phyloP scores from a whole-genome alignment of 2,113 vertebrate genomes.

The Caretta caretta region DNA sequence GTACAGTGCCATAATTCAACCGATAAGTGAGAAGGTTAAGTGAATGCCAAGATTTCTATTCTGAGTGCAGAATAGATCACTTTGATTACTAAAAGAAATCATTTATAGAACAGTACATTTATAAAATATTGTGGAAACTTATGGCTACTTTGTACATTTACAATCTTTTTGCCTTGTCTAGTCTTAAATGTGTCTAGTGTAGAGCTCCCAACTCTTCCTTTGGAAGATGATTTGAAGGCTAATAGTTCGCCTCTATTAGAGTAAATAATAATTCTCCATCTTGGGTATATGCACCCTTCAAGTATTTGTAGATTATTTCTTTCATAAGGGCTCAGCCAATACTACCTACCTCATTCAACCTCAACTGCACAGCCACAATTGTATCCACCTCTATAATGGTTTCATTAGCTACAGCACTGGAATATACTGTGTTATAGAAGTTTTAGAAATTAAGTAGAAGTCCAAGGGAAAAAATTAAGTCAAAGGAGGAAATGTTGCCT shows the following conservation, averaged over 20 bases:
- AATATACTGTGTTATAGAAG: not conserved
- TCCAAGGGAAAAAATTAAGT: not conserved
- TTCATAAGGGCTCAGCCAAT: not conserved
- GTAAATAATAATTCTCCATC: not conserved
- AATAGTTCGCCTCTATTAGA: not conserved
- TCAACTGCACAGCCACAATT: not conserved
- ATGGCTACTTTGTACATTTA: not conserved
- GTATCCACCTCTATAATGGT: not conserved
- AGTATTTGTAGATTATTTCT: not conserved
- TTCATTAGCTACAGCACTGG: not conserved
- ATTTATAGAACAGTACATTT: not conserved
- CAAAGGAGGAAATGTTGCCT: not conserved
- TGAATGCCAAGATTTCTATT: not conserved
- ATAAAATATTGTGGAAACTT: not conserved
- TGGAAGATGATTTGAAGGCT: not conserved
- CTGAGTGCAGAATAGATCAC: rapidly evolving
- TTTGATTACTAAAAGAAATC: not conserved
- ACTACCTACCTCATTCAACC: not conserved
- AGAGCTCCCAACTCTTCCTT: not conserved
- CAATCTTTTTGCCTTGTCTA: too few relatives aligned
- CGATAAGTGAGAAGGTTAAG: not conserved
- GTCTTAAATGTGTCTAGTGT: not conserved
- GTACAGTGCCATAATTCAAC: not conserved
- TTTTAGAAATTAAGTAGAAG: not conserved
- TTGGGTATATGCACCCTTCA: not conserved